Conservation (phyloP, 2,797 vertebrate genomes). For the Acropternis orthonyx region DNA sequence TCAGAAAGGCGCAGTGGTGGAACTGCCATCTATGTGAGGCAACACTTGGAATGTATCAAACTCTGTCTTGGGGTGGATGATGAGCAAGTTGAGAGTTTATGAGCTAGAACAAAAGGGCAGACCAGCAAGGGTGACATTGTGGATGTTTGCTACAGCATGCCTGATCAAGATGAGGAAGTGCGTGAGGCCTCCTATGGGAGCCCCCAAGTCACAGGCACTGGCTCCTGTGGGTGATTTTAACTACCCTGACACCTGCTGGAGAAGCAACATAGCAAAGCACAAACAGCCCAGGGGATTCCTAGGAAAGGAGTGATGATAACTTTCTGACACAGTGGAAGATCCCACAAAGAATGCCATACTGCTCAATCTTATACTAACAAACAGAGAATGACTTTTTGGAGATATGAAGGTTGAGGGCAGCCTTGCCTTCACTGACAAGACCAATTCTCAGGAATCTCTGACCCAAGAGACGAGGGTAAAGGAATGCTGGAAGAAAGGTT, state of each 20-base stretch:
- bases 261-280: not conserved
- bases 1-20: fast-evolving
- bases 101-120: not conserved
- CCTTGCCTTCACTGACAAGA: not conserved
- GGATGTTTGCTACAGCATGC: not conserved
- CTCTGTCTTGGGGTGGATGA: not conserved
- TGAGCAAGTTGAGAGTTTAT: not conserved
- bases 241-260: not conserved
- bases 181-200: not conserved
- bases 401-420: not conserved
- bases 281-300: not conserved
- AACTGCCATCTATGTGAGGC: not conserved
- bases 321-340: not conserved
- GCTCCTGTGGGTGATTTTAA: not conserved
- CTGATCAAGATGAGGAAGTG: not conserved
- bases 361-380: not conserved
- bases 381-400: not conserved
- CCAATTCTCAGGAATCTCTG: not conserved
- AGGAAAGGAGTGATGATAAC: not conserved
- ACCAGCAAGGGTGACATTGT: not conserved
- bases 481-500: not conserved
- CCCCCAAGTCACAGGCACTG: not conserved
- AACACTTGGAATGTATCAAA: not conserved
- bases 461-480: not conserved
- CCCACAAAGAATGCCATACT: not conserved